Percentiles rank a stretch among this genome's conserved stretches.
phyloP scores from a whole-genome alignment of 2,113 vertebrate genomes.

The Tympanuchus pallidicinctus region DNA sequence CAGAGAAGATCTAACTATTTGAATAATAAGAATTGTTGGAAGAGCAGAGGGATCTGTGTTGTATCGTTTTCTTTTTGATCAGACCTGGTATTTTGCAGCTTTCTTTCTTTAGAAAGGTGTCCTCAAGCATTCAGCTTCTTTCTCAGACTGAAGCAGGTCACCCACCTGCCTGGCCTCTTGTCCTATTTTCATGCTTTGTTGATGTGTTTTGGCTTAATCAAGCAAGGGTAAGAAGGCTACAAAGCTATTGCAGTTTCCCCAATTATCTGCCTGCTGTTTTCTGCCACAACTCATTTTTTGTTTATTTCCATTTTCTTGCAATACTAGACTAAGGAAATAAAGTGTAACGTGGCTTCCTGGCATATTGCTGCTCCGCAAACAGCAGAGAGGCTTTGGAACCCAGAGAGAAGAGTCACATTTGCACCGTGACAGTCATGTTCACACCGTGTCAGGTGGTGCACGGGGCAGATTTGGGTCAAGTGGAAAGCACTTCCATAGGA shows the following conservation, averaged over 20 bases:
- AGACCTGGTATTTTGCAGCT: background rate
- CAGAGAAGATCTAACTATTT: background rate
- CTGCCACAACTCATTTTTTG: background rate
- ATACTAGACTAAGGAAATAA: background rate
- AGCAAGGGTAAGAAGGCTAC: background rate
- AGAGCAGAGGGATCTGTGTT: background rate
- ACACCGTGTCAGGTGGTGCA: background rate
- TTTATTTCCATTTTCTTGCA: background rate
- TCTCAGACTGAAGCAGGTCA: background rate
- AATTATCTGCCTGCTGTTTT: background rate
- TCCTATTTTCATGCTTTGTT: background rate
- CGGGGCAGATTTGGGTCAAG: background rate
- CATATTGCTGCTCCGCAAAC: background rate
- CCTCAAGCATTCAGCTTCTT: background rate
- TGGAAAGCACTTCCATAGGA: background rate
- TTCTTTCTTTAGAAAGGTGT: background rate
- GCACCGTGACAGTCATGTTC: background rate
- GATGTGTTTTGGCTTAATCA: background rate
- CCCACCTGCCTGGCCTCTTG: background rate
- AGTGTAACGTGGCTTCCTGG: background rate
- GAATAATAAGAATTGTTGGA: background rate
- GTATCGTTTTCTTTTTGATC: background rate
- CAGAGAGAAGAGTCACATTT: background rate
- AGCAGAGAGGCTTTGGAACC: background rate
- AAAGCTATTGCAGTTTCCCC: background rate